Base-by-base conservation (phyloP, 2,797 vertebrate species). In the Hydrophis major region DNA sequence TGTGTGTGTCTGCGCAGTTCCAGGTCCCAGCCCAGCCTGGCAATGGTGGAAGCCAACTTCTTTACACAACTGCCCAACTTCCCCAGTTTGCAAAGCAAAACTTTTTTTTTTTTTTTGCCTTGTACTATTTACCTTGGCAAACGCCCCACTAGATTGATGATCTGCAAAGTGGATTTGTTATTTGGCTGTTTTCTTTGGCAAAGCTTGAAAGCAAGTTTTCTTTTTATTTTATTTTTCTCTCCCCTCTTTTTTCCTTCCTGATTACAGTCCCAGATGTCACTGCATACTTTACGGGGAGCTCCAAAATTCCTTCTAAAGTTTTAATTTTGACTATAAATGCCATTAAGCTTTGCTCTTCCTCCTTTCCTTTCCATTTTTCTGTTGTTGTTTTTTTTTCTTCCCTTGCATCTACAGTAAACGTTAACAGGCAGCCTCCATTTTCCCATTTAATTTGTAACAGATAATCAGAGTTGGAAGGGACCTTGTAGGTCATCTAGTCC, bases 91-190 rank as follows among this genome's bases (percentile, higher is more conserved):
- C 98, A 98, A 98, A 98, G 98, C 98, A 98, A 98, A 98, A 98
- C 98, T 50, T 50, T 50, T 50, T 50, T 50, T 97, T 50, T 50
- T 50, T 50, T 97, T 63, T 97, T 98, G 98, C 98, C 98, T 98
- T 97, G 97, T 97, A 97, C 97, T 99, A 98, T 99, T 99, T 99
- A 98, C 98, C 98, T 99, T 99, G 99, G 99, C 99, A 98, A 97
- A 98, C 98, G 98, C 97, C 94, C 94, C 97, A 96, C 97, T 98
- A 98, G 99, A 99, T 99, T 98, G 98, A 99, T 99, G 99, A 98
- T 99, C 99, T 99, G 98, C 98, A 99, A 99, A 99, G 99, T 99
- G 98, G 98, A 99, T 99, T 99, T 99, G 99, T 99, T 99, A 99
- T 99, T 99, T 98, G 98, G 97, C 98, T 99, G 99, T 99, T 99